A percentile compares a stretch with the other conserved stretches of the same genome.
These are phyloP conservation scores for Boulengeromyrus knoepffleri DNA, from an alignment of 2,113 vertebrate species.

Conservation along the genomic window DNA sequence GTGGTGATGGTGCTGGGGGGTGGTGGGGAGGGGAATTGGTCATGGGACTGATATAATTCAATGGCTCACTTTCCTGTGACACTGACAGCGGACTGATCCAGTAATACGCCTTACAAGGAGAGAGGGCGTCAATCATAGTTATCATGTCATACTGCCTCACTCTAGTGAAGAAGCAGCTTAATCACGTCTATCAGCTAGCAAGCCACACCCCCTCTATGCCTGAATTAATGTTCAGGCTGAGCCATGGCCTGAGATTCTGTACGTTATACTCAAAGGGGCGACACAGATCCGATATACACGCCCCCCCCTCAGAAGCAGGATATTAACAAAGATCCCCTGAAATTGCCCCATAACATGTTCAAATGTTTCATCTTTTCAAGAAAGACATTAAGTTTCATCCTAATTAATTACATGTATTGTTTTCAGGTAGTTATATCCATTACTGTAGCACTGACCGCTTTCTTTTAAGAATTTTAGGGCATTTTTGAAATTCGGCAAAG, in stretches of 20 bases:
- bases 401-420: background rate
- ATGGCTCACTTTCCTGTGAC: constrained; percentile 22
- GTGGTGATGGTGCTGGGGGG: background rate
- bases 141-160: constrained; percentile 34
- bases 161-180: constrained; percentile 31
- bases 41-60: constrained; percentile 18
- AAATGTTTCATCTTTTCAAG: background rate
- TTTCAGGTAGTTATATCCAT: no score
- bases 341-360: background rate
- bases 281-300: background rate
- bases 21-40: background rate
- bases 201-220: constrained; percentile 13
- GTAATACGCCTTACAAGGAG: constrained; percentile 32
- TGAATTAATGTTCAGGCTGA: constrained; percentile 8
- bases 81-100: constrained; percentile 34
- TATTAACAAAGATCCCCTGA: background rate
- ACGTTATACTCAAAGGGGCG: background rate
- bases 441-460: background rate
- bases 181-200: constrained; percentile 21
- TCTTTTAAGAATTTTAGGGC: background rate
- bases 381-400: background rate
- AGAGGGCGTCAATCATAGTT: constrained; percentile 24
- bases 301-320: background rate
- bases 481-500: background rate
- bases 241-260: background rate